Evolutionary conservation across 2,888 invertebrate genomes (phyloP).

Genomic region (Meganola albula): DNA sequence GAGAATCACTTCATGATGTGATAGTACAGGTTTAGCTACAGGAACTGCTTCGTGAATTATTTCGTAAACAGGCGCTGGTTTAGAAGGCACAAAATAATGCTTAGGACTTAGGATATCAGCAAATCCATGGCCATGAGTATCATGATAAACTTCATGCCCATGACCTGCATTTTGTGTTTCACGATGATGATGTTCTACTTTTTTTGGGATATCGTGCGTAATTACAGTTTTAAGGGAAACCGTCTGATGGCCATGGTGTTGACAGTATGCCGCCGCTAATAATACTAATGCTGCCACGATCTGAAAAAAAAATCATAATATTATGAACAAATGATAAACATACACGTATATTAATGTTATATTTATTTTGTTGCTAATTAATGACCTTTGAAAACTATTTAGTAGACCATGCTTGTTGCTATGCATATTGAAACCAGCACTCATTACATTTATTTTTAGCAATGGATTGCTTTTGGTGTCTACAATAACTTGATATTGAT

Average conservation of each 20-base stretch:
- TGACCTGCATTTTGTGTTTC: slow-evolving; percentile 7
- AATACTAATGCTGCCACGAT: slow-evolving; percentile 26
- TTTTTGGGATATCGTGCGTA: slow-evolving; percentile 41
- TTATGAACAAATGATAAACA: too few relatives aligned
- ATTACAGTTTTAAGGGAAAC: slow-evolving; percentile 34
- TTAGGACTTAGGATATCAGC: slow-evolving; percentile 25
- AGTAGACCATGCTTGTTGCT: too few relatives aligned
- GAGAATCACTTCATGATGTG: background rate
- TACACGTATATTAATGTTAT: too few relatives aligned
- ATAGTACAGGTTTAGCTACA: slow-evolving; percentile 10
- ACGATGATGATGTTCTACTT: slow-evolving; percentile 22
- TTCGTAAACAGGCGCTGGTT: slow-evolving; percentile 33
- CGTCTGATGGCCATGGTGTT: slow-evolving; percentile 37
- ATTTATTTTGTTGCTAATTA: too few relatives aligned
- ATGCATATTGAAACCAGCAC: too few relatives aligned
- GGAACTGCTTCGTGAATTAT: slow-evolving; percentile 11
- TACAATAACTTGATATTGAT: too few relatives aligned
- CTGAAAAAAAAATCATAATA: slow-evolving; percentile 36
- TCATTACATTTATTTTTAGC: too few relatives aligned
- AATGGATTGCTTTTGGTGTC: too few relatives aligned
- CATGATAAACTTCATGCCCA: slow-evolving; percentile 27
- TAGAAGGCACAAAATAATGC: slow-evolving; percentile 31
- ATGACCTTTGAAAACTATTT: too few relatives aligned
- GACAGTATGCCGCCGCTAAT: slow-evolving; percentile 33
- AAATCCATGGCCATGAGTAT: slow-evolving; percentile 20